Evolutionary conservation across 2,797 vertebrate genomes (phyloP).

Genomic region (Alectoris magna): DNA sequence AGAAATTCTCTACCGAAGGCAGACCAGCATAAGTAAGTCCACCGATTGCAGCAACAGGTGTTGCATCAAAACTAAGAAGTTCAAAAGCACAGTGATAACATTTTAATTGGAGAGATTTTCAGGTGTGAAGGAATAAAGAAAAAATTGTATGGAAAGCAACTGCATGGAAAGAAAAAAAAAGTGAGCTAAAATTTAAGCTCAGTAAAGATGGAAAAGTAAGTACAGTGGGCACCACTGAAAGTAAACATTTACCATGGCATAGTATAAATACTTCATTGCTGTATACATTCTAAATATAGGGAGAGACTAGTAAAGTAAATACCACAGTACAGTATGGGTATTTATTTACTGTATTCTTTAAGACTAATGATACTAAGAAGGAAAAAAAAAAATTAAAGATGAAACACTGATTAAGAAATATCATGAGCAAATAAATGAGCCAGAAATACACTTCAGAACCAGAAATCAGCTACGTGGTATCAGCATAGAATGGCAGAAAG

Average conservation of each 20-base stretch:
- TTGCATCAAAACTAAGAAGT: background rate
- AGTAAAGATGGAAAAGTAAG: conserved; percentile 63
- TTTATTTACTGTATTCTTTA: conserved; percentile 66
- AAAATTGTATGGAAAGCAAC: background rate
- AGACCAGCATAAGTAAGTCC: background rate
- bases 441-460: background rate
- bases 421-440: conserved; percentile 3
- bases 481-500: background rate
- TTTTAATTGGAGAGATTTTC: conserved; percentile 1
- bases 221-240: conserved; percentile 60
- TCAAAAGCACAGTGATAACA: background rate
- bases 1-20: background rate
- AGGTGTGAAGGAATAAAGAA: background rate
- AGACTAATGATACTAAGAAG: conserved; percentile 31
- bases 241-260: conserved; percentile 74
- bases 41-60: background rate
- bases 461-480: background rate
- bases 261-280: conserved; percentile 67
- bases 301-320: conserved; percentile 65
- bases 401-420: conserved; percentile 15
- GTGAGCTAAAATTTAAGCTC: conserved; percentile 32
- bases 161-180: conserved; percentile 42
- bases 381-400: conserved; percentile 7
- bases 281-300: conserved; percentile 75
- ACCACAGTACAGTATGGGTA: conserved; percentile 56